Evolutionary conservation across 92 coral and sea anemone species (phyloP), one percentile per base, ranked within the genome.

Genomic region (Zoanthus sansibaricus): DNA sequence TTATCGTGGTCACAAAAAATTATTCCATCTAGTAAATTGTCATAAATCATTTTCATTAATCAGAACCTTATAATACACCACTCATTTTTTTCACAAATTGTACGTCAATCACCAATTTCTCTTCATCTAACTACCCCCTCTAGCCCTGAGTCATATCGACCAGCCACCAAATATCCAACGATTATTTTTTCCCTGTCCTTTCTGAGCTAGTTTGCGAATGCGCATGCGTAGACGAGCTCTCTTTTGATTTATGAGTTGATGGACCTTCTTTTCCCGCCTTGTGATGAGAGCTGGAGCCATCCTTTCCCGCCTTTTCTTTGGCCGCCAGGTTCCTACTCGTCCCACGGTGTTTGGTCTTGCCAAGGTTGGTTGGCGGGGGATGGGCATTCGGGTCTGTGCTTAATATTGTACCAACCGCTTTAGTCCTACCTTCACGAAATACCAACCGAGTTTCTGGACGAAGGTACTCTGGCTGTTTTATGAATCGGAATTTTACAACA

Each of bases 401-500:
- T 47, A 95, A 91, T 48, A 97, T 97, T 30, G 98, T 95, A 46
- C 99, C 99, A 46, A 97, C 99, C 55, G 99, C 99, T 77, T 97
- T 97, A 54, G 99, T 97, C 79, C 99, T 88, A 9, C 99, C 99
- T 88, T 97, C 99, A 48, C 99, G 91, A 88, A 97, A 97, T 47
- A 97, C 96, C 99, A 97, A 93, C 58, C 99, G 92, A 18, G 99
- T 90, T 71, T 96, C 96, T 30, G 98, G 98, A 86, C 92, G 93
- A 30, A 97, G 94, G 83, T 92, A 95, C 90, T 96, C 99, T 10
- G 99, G 99, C 58, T 96, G 98, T 66, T 96, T 96, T 78, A 96
- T 96, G 56, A 96, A 96, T 77, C 98, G 94, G 92, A 96, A 96
- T 42, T 92, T 93, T 56, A 96, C 99, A 76, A 87, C 88, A 4